Conservation (phyloP, 2,113 vertebrate species). For the Dasyurus viverrinus region DNA sequence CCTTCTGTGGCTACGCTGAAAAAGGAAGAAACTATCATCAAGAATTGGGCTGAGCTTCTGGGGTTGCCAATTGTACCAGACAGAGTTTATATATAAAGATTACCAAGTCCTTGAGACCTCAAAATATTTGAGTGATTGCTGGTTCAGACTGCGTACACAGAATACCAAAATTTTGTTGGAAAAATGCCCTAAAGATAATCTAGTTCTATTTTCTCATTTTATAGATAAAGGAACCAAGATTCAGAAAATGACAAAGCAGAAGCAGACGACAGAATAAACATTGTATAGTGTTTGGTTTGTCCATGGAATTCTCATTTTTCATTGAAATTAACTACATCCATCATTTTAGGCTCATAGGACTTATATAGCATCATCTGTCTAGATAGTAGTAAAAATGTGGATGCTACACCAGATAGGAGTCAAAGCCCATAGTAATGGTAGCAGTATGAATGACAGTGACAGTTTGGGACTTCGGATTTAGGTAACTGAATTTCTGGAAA, state of each 20-base stretch:
- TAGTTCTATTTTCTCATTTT: neutral
- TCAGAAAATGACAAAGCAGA: neutral
- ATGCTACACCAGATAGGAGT: neutral
- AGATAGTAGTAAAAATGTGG: neutral
- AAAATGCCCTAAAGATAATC: neutral
- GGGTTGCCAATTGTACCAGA: neutral
- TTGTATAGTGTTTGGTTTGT: neutral
- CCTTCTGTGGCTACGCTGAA: neutral
- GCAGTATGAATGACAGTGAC: neutral
- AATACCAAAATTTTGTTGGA: neutral
- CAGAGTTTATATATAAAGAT: neutral
- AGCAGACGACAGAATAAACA: neutral
- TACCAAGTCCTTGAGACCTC: neutral
- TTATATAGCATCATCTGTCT: neutral
- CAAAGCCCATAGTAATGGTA: neutral
- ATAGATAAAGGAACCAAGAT: neutral
- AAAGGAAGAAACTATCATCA: neutral
- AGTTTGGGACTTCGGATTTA: neutral
- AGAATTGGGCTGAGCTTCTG: neutral
- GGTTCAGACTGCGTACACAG: neutral
- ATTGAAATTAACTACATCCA: conserved; percentile 25
- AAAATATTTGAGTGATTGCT: conserved; percentile 5
- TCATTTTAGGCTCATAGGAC: conserved; percentile 17
- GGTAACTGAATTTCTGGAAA: neutral
- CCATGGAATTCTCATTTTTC: conserved; percentile 29